Conservation (phyloP, 2,113 vertebrate species). For the Xiphophorus maculatus region DNA sequence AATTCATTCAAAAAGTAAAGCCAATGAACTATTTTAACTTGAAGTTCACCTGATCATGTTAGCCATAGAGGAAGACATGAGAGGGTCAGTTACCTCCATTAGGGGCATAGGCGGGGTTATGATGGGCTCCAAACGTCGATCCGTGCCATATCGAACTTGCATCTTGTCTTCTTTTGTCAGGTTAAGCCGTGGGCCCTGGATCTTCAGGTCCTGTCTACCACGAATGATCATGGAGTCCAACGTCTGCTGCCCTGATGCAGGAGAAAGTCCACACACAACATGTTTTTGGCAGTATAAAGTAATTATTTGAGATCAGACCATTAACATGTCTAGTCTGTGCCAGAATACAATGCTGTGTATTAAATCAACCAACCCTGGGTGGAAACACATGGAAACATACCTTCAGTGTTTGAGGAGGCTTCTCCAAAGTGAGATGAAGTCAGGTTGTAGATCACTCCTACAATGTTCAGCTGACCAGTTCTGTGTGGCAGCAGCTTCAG, state of each 20-base stretch:
- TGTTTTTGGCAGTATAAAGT: neutral
- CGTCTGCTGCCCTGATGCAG: constrained; percentile 77
- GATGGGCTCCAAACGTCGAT: constrained; percentile 91
- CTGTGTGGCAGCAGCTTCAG: constrained; percentile 94
- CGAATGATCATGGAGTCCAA: constrained; percentile 84
- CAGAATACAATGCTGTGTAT: neutral
- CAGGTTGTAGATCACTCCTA: constrained; percentile 93
- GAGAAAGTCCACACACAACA: neutral
- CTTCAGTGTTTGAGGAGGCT: constrained; percentile 78
- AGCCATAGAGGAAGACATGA: neutral
- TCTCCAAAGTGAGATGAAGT: constrained; percentile 84
- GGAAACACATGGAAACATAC: constrained; percentile 61
- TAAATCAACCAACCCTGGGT: neutral
- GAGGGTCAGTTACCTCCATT: constrained; percentile 84
- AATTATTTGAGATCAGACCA: no score
- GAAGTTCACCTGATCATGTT: neutral
- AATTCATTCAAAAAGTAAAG: neutral
- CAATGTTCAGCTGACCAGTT: constrained; percentile 93
- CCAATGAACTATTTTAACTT: neutral
- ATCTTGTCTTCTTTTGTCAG: constrained; percentile 98
- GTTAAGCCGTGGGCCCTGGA: constrained; percentile 94
- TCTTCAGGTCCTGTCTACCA: constrained; percentile 93
- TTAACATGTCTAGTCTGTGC: no score
- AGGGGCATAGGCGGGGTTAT: constrained; percentile 94
- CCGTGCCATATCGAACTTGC: constrained; percentile 88